A percentile compares a stretch with the other conserved stretches of the same genome.
These are phyloP conservation scores for Aleiodes alternator DNA, from an alignment of 2,888 invertebrate species.

Conservation along the genomic window DNA sequence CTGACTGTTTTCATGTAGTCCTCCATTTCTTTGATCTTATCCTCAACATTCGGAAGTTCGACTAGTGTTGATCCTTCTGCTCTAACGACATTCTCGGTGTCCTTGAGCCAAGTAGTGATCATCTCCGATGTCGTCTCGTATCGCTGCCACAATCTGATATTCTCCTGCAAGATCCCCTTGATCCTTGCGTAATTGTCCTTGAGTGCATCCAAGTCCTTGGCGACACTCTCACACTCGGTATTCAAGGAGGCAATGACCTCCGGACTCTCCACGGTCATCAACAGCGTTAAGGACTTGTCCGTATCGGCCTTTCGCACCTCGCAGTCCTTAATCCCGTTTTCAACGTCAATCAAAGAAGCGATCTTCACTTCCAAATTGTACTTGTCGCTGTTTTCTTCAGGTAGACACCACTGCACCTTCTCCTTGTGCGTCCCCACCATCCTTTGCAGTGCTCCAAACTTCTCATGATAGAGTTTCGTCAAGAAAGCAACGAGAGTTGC, in stretches of 20 bases:
- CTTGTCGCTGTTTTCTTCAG: slow-evolving; percentile 91
- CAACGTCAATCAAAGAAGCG: slow-evolving; percentile 86
- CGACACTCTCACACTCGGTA: slow-evolving; percentile 82
- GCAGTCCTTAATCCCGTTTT: slow-evolving; percentile 84
- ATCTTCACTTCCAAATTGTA: slow-evolving; percentile 95
- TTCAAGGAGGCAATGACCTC: slow-evolving; percentile 83
- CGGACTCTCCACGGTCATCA: slow-evolving; percentile 85
- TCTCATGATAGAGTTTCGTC: slow-evolving; percentile 91
- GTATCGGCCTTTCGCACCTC: slow-evolving; percentile 82
- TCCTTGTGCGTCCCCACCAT: slow-evolving; percentile 89
- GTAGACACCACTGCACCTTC: slow-evolving; percentile 93
- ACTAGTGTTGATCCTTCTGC: slow-evolving; percentile 84
- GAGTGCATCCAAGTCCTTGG: slow-evolving; percentile 84
- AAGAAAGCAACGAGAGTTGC: slow-evolving; percentile 86
- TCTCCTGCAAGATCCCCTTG: slow-evolving; percentile 82
- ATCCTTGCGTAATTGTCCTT: slow-evolving; percentile 83
- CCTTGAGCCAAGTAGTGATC: slow-evolving; percentile 86
- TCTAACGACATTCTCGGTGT: slow-evolving; percentile 86
- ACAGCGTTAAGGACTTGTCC: slow-evolving; percentile 83
- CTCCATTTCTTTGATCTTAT: slow-evolving; percentile 83
- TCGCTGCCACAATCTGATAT: slow-evolving; percentile 86
- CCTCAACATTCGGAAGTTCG: slow-evolving; percentile 81
- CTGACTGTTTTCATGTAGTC: slow-evolving; percentile 81
- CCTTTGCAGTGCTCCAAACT: slow-evolving; percentile 87
- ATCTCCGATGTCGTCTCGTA: slow-evolving; percentile 87